A percentile compares a stretch with the other conserved stretches of the same genome.
Conservation (phyloP, 2,888 invertebrate genomes). For the Terebella lapidaria region DNA sequence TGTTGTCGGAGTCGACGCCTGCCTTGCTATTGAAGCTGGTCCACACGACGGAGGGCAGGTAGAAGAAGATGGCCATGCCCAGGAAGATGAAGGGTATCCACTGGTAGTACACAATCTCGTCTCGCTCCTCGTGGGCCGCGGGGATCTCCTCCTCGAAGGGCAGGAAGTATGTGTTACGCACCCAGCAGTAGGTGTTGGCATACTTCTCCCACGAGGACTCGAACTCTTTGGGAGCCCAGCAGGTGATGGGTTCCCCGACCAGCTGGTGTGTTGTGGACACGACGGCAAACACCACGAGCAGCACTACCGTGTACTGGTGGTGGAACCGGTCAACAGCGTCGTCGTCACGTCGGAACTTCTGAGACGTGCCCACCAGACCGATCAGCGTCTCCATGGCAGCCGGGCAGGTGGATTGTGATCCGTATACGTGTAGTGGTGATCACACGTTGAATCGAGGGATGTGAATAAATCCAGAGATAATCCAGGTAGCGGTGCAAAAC, state of each 20-base stretch:
- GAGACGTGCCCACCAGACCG: constrained; percentile 7
- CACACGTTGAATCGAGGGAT: too few species aligned
- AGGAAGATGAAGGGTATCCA: constrained; percentile 42
- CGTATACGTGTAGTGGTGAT: too few species aligned
- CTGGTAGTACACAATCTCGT: constrained; percentile 30
- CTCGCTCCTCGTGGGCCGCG: constrained; percentile 4
- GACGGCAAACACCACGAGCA: constrained; percentile 18
- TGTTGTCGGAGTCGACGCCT: constrained; percentile 23
- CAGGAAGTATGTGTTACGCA: constrained; percentile 21
- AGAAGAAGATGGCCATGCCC: constrained; percentile 46
- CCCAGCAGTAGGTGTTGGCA: constrained; percentile 25
- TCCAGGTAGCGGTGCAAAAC: too few species aligned
- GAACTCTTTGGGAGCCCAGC: constrained; percentile 25
- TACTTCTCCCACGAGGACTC: constrained; percentile 19
- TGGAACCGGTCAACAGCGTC: constrained; percentile 16
- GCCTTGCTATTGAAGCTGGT: constrained; percentile 11
- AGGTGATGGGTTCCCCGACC: constrained; percentile 20
- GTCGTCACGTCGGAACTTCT: constrained; percentile 13
- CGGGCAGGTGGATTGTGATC: too few species aligned
- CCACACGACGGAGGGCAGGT: constrained; percentile 31
- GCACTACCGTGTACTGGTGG: constrained; percentile 12
- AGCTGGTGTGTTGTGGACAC: constrained; percentile 10
- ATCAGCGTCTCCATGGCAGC: constrained; percentile 15
- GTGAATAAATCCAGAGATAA: too few species aligned
- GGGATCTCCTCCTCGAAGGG: constrained; percentile 20